Base-by-base conservation (phyloP, 2,113 vertebrate genomes). In the Etheostoma cragini region DNA sequence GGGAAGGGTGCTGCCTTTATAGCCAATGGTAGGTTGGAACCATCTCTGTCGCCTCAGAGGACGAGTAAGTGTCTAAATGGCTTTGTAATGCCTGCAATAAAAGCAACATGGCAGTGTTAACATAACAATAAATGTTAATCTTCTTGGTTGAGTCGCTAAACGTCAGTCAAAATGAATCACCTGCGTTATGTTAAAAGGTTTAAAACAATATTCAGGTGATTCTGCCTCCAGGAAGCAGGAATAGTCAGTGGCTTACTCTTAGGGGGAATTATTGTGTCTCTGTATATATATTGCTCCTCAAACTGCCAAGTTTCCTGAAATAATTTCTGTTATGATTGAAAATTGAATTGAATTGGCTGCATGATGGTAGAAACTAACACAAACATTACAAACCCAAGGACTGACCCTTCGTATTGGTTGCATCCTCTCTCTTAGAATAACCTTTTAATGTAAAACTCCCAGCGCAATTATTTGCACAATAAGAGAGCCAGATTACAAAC, bases 41-140 rank as follows among this genome's bases (percentile, higher is more conserved):
- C 94, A 16, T 26, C 58, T n/a, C 86, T 94, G 30, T 35, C 93
- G 8, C 80, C 94, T 67, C 95, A 90, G 78, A 90, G 84, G 71
- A 97, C 96, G 96, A 97, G 97, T 98, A 89, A 94, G 84, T 49
- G 12, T 19, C 19, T 46, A 53, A 19, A n/a, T 46, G 21, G 35
- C n/a, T 24, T 6, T 30, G 15, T 21, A 10, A 0, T 35, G 33
- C 33, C 14, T 53, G 15, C 38, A 16, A 19, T 33, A 35, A 12
- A 38, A 38, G 10, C 13, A 6, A 13, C 46, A 50, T 33, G 38
- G 8, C 38, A 42, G 38, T 3, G 4, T 53, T 11, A 24, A 54
- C 5, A 22, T 22, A 22, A 5, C n/a, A 54, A 14, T 24, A 22
- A 14, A 21, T 14, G 16, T 33, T 6, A 21, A 13, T 21, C 17